A percentile compares a stretch with the other conserved stretches of the same genome.
Evolutionary conservation across 2,797 vertebrate genomes (phyloP).

Genomic region (Gambusia yucatana): DNA sequence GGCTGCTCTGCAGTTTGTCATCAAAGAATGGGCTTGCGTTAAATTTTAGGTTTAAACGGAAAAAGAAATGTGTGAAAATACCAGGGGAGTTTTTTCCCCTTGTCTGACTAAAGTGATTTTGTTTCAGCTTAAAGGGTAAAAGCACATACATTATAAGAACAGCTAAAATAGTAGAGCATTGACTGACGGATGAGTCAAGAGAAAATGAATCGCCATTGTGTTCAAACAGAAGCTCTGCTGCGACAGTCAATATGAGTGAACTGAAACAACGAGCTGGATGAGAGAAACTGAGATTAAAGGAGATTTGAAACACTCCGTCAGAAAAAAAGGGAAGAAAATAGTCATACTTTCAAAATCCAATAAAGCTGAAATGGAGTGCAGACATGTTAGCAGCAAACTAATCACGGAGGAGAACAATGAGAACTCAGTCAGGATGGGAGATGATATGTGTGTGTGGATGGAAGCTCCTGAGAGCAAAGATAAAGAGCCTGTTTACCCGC

Average conservation of each 20-base stretch:
- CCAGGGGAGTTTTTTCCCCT: neutral
- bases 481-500: conserved; percentile 49
- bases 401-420: conserved; percentile 48
- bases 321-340: conserved; percentile 28
- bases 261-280: conserved; percentile 47
- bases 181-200: conserved; percentile 27
- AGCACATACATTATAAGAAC: conserved; percentile 17
- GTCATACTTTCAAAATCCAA: conserved; percentile 41
- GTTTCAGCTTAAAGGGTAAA: conserved; percentile 1
- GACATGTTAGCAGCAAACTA: conserved; percentile 43
- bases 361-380: conserved; percentile 36
- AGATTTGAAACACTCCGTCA: conserved; percentile 43
- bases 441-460: conserved; percentile 31
- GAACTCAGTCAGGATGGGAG: conserved; percentile 55
- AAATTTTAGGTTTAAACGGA: neutral
- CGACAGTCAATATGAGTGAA: conserved; percentile 50
- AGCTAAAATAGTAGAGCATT: conserved; percentile 17
- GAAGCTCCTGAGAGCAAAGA: conserved; percentile 50
- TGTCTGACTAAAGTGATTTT: conserved; percentile 6
- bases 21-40: neutral
- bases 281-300: conserved; percentile 55
- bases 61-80: neutral
- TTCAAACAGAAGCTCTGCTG: conserved; percentile 36
- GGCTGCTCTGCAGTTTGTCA: neutral
- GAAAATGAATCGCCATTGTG: conserved; percentile 5